These are phyloP conservation scores for Drosophila serrata DNA, from an alignment of 1,140 invertebrate species.

Conservation along the genomic window DNA sequence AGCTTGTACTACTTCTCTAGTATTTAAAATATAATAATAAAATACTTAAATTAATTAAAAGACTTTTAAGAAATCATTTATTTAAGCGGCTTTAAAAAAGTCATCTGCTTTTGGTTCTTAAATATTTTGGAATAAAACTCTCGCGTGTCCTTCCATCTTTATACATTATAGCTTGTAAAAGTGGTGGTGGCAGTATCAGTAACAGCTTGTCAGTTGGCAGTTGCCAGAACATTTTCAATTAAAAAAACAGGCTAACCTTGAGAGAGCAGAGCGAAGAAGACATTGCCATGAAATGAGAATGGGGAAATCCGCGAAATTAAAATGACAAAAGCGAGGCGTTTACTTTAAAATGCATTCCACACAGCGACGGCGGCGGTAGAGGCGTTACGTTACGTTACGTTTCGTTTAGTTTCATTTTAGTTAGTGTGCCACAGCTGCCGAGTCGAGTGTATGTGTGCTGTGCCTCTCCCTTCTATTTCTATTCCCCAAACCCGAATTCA, in stretches of 20 bases:
- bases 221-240: slow-evolving; percentile 77
- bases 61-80: too few relatives aligned
- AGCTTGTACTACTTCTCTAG: not conserved
- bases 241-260: slow-evolving; percentile 78
- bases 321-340: slow-evolving; percentile 79
- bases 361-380: slow-evolving; percentile 4
- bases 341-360: slow-evolving; percentile 82
- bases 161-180: slow-evolving; percentile 4
- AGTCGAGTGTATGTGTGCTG: slow-evolving; percentile 12
- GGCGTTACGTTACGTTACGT: slow-evolving; percentile 37
- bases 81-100: too few relatives aligned
- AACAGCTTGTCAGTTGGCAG: slow-evolving; percentile 53
- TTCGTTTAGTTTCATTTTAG: slow-evolving; percentile 80
- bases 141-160: not conserved
- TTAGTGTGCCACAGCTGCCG: slow-evolving; percentile 71
- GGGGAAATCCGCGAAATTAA: slow-evolving; percentile 81
- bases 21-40: not conserved
- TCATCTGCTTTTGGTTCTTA: not conserved
- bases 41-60: too few relatives aligned
- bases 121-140: not conserved
- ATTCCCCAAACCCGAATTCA: not conserved
- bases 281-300: slow-evolving; percentile 61
- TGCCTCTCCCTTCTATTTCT: slow-evolving; percentile 20
- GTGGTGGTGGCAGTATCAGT: slow-evolving; percentile 43
- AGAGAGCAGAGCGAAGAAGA: slow-evolving; percentile 14